These are phyloP conservation scores for Typhlomys cinereus DNA, from an alignment of 2,113 vertebrate species.

Conservation along the genomic window DNA sequence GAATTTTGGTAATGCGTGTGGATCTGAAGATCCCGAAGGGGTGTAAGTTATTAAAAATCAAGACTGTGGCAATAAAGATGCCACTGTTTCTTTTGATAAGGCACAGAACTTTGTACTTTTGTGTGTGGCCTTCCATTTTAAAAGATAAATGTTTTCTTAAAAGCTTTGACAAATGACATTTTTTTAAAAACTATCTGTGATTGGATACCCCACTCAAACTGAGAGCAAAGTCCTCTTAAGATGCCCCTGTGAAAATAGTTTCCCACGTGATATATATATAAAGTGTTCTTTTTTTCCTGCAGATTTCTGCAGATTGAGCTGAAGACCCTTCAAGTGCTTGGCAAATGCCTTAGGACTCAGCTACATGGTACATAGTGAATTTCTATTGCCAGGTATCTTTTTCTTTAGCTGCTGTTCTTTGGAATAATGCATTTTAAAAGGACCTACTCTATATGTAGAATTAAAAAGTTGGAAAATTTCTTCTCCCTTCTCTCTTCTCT, in stretches of 20 bases:
- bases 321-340: no score
- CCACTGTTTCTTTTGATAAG: constrained; percentile 48
- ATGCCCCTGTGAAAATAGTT: background rate
- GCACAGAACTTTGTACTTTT: constrained; percentile 53
- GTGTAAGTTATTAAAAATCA: constrained; percentile 59
- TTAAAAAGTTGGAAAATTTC: constrained; percentile 58
- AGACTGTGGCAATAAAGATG: constrained; percentile 61
- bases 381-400: constrained; percentile 5
- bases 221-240: background rate
- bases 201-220: background rate
- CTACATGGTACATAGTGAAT: no score
- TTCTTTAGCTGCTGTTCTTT: constrained; percentile 31
- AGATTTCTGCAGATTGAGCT: no score
- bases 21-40: constrained; percentile 51
- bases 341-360: no score
- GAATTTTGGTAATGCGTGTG: constrained; percentile 55
- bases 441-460: constrained; percentile 9
- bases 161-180: constrained; percentile 60
- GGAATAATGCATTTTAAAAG: constrained; percentile 38
- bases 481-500: background rate
- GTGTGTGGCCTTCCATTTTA: constrained; percentile 61
- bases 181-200: background rate
- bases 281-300: no score
- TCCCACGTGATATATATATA: constrained; percentile 3
- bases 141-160: constrained; percentile 59